Evolutionary conservation across 2,113 vertebrate species (phyloP).

Genomic region (Brachypteracias leptosomus): DNA sequence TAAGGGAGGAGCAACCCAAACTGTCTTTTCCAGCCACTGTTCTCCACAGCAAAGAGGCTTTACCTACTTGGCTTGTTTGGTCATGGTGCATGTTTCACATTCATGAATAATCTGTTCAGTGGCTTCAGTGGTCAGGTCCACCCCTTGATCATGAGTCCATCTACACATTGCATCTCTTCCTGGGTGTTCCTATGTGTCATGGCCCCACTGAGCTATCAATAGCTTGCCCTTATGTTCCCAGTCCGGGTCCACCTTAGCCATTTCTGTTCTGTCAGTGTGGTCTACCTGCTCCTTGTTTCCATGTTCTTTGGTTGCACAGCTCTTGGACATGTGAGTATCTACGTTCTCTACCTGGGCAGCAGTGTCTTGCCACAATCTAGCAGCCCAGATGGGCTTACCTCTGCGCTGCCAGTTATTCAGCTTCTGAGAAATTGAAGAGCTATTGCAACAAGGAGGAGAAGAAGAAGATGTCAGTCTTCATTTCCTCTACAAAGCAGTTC

Average conservation of each 20-base stretch:
- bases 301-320: neutral
- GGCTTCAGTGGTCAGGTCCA: neutral
- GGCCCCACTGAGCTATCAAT: neutral
- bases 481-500: neutral
- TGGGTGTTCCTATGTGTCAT: neutral
- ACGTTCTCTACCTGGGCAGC: too few relatives aligned
- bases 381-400: too few relatives aligned
- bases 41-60: neutral
- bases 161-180: neutral
- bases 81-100: fast-evolving
- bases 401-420: too few relatives aligned
- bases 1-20: neutral
- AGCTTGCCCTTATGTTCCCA: neutral
- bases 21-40: neutral
- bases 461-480: neutral
- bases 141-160: fast-evolving
- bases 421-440: neutral
- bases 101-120: neutral
- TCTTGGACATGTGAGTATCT: too few relatives aligned
- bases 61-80: neutral
- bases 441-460: neutral
- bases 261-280: neutral
- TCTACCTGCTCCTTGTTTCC: neutral
- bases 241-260: neutral
- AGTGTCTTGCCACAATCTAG: too few relatives aligned